Percentiles rank a stretch among this genome's conserved stretches.
Evolutionary conservation across 2,797 vertebrate genomes (phyloP).

Genomic region (Cheirogaleus major): DNA sequence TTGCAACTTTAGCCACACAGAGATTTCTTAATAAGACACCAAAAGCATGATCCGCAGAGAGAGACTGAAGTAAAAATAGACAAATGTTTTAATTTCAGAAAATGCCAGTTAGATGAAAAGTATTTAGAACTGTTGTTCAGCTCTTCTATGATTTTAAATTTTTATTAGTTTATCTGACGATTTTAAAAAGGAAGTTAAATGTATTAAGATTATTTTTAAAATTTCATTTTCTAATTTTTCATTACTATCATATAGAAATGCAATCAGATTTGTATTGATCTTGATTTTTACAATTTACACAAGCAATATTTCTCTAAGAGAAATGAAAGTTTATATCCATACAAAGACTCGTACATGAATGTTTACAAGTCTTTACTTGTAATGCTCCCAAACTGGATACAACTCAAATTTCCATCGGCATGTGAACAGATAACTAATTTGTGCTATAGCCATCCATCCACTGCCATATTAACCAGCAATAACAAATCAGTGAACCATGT

Average conservation of each 20-base stretch:
- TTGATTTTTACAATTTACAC: neutral
- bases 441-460: neutral
- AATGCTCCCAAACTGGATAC: neutral
- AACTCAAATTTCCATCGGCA: neutral
- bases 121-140: no score
- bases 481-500: neutral
- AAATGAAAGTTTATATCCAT: neutral
- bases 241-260: neutral
- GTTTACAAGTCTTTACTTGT: neutral
- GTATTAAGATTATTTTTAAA: neutral
- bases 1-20: no score
- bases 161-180: no score
- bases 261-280: neutral
- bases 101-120: no score
- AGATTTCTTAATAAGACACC: no score
- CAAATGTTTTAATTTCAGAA: no score
- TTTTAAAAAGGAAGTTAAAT: no score
- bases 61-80: no score
- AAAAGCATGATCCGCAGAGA: no score
- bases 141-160: no score
- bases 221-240: neutral
- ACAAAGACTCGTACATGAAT: neutral
- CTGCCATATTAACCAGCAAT: slow-evolving; percentile 14
- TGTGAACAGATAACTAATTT: neutral
- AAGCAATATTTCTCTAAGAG: neutral